These are phyloP conservation scores for Sinotaia quadrata DNA, from an alignment of 2,888 invertebrate genomes.

Conservation along the genomic window DNA sequence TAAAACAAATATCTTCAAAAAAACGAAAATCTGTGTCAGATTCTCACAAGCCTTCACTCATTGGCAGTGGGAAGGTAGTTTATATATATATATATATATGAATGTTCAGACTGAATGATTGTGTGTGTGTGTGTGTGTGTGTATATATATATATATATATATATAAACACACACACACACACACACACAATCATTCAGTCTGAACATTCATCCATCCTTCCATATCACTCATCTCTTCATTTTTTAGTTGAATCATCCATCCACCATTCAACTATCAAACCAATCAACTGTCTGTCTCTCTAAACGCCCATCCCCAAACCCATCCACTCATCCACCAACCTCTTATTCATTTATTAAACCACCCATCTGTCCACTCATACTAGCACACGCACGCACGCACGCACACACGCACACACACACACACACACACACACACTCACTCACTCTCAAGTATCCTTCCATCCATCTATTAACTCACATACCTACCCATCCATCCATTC, in stretches of 20 bases:
- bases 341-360: too few relatives aligned
- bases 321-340: too few relatives aligned
- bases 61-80: conserved; percentile 38
- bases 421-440: neutral
- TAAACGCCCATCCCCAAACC: too few relatives aligned
- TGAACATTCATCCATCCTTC: too few relatives aligned
- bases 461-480: neutral
- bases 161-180: neutral
- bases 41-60: conserved; percentile 13
- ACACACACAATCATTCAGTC: neutral
- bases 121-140: neutral
- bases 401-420: neutral
- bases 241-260: too few relatives aligned
- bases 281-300: too few relatives aligned
- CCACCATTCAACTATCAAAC: too few relatives aligned
- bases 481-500: neutral
- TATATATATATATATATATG: neutral
- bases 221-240: too few relatives aligned
- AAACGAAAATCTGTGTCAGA: conserved; percentile 38
- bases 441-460: neutral
- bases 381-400: neutral
- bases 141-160: neutral
- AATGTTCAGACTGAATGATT: neutral
- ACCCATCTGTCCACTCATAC: too few relatives aligned
- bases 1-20: conserved; percentile 32